phyloP scores from a whole-genome alignment of 2,888 invertebrate species.

The Metopia argyrocephala region DNA sequence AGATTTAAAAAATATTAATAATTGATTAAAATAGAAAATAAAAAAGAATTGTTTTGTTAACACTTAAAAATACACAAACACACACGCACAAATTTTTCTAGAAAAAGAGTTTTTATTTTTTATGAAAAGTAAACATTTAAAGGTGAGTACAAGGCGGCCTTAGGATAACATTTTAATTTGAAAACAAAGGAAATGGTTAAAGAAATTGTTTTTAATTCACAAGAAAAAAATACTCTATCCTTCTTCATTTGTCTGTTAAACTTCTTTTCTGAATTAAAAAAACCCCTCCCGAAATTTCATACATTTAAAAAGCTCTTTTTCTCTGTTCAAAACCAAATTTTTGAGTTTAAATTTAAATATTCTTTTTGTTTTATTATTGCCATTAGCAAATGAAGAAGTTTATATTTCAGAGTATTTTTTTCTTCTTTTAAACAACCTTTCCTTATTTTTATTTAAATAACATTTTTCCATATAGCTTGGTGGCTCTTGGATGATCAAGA shows the following conservation, averaged over 20 bases:
- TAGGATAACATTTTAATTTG: constrained; percentile 16
- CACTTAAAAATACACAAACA: constrained; percentile 20
- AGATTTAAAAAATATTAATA: constrained; percentile 33
- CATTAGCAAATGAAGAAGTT: constrained; percentile 75
- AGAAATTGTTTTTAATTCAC: background rate
- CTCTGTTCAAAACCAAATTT: constrained; percentile 3
- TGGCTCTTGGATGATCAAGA: constrained; percentile 74
- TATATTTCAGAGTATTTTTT: constrained; percentile 53
- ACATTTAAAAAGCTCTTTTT: background rate
- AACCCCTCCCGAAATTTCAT: background rate
- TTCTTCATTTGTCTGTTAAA: constrained; percentile 80
- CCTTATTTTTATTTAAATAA: background rate
- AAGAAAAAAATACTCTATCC: constrained; percentile 80
- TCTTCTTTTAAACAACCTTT: too few relatives aligned
- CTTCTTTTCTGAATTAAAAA: background rate
- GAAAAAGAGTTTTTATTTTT: constrained; percentile 47
- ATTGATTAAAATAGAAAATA: too few relatives aligned
- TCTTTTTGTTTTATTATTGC: background rate
- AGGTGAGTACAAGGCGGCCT: constrained; percentile 47
- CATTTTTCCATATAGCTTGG: constrained; percentile 71
- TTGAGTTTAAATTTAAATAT: background rate
- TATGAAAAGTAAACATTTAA: background rate
- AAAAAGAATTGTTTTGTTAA: constrained; percentile 46
- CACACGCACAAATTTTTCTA: constrained; percentile 22
- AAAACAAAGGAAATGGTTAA: constrained; percentile 23